Percentiles rank a stretch among this genome's conserved stretches.
Evolutionary conservation across 2,888 invertebrate genomes (phyloP).

Genomic region (Busseola fusca): DNA sequence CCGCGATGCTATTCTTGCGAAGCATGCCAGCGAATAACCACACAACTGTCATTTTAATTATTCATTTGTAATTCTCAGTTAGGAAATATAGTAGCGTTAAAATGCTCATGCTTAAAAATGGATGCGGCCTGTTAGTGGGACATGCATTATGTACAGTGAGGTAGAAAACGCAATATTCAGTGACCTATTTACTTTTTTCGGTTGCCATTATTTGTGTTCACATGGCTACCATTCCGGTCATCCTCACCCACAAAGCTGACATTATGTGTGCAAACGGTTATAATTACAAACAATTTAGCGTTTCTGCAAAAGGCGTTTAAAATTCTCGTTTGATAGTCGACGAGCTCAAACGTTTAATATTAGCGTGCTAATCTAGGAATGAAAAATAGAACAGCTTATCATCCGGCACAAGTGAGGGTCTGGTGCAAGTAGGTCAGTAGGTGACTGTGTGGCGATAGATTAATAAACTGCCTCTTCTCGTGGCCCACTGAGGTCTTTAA

Average conservation of each 20-base stretch:
- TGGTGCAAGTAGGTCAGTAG: constrained; percentile 58
- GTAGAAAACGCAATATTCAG: constrained; percentile 45
- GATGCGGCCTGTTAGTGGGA: constrained; percentile 34
- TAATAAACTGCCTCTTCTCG: constrained; percentile 58
- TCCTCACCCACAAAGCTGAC: not conserved
- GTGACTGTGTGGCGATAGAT: constrained; percentile 62
- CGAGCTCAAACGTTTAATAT: constrained; percentile 28
- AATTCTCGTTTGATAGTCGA: constrained; percentile 4
- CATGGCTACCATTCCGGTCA: not conserved
- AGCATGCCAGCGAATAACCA: constrained; percentile 58
- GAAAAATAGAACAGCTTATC: constrained; percentile 60
- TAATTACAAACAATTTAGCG: constrained; percentile 4
- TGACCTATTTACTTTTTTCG: constrained; percentile 30
- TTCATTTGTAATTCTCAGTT: constrained; percentile 62
- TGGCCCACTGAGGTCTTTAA: constrained; percentile 48
- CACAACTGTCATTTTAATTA: constrained; percentile 64
- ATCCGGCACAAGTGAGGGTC: constrained; percentile 56
- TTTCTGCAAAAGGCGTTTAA: not conserved
- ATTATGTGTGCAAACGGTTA: not conserved
- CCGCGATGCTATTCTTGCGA: constrained; percentile 52
- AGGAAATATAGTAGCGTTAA: constrained; percentile 55
- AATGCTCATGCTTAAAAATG: constrained; percentile 53
- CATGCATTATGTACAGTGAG: constrained; percentile 39
- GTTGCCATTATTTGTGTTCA: constrained; percentile 12
- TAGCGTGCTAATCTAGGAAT: constrained; percentile 52